A percentile compares a stretch with the other conserved stretches of the same genome.
These are phyloP conservation scores for Ceriagrion tenellum DNA, from an alignment of 2,888 invertebrate genomes.

Conservation along the genomic window DNA sequence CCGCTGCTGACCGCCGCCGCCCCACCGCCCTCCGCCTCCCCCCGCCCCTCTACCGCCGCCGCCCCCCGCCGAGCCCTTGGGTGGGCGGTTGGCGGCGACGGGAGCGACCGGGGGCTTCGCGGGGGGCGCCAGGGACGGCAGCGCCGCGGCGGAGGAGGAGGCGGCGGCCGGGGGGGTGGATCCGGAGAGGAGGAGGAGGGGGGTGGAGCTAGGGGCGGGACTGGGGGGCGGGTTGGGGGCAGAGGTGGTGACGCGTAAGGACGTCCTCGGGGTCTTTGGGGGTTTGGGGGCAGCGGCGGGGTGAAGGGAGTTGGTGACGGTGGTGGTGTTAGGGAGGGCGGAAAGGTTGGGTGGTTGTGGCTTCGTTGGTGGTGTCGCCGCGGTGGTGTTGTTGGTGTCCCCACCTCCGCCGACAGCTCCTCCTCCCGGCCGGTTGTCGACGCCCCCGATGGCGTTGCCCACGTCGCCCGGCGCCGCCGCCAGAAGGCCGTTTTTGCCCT, in stretches of 20 bases:
- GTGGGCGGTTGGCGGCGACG: constrained; percentile 4
- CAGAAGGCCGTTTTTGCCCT: constrained; percentile 78
- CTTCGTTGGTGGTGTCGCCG: constrained; percentile 48
- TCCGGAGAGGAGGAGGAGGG: constrained; percentile 20
- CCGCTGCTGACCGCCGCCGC: constrained; percentile 21
- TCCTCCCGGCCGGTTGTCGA: constrained; percentile 70
- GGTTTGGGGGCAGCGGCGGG: background rate
- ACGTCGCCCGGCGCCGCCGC: background rate
- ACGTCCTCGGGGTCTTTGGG: background rate
- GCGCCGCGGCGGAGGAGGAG: constrained; percentile 24
- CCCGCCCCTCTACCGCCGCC: constrained; percentile 3
- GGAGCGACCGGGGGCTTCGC: background rate
- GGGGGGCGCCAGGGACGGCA: background rate
- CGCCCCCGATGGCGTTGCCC: background rate
- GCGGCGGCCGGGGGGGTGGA: constrained; percentile 37
- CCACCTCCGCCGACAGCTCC: constrained; percentile 60
- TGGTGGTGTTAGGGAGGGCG: background rate
- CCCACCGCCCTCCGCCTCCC: constrained; percentile 11
- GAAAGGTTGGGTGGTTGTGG: constrained; percentile 1
- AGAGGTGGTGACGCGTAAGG: background rate
- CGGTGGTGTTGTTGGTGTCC: constrained; percentile 51
- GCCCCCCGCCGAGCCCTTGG: constrained; percentile 33
- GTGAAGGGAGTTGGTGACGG: background rate
- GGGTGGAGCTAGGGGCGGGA: background rate
- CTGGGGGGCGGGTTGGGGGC: constrained; percentile 6